These are phyloP conservation scores for Theropithecus gelada DNA, from an alignment of 2,113 vertebrate species.

Conservation along the genomic window DNA sequence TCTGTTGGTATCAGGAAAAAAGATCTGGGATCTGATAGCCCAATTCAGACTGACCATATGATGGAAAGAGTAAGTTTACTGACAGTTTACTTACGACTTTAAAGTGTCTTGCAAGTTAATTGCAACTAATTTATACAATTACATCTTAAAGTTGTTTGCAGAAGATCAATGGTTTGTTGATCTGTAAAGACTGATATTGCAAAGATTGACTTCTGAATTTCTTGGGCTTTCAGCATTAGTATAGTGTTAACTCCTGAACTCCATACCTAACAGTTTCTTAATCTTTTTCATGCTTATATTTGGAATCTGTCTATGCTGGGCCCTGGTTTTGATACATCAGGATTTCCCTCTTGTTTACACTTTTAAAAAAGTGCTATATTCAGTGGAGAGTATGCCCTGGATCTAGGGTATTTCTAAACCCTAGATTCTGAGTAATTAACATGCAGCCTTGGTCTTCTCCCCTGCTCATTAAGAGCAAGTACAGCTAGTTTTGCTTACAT, in stretches of 20 bases:
- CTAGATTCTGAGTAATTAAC: background rate
- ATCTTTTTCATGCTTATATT: background rate
- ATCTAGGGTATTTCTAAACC: background rate
- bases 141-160: background rate
- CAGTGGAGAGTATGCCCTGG: background rate
- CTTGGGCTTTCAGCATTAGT: background rate
- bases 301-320: background rate
- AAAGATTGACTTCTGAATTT: background rate
- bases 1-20: conserved; percentile 67
- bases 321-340: background rate
- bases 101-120: background rate
- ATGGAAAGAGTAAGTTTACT: conserved; percentile 66
- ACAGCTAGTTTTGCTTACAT: conserved; percentile 26
- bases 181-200: background rate
- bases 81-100: background rate
- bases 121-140: background rate
- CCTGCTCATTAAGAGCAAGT: background rate
- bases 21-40: conserved; percentile 43
- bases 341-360: background rate
- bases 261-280: background rate
- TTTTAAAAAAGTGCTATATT: background rate
- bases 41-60: background rate
- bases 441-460: background rate
- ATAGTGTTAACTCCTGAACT: background rate
- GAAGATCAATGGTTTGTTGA: background rate